Evolutionary conservation across 37 sponge, comb jelly and placozoan species (phyloP), one percentile per base, ranked within the genome.

Genomic region (Chondrilla cf. caribensis): DNA sequence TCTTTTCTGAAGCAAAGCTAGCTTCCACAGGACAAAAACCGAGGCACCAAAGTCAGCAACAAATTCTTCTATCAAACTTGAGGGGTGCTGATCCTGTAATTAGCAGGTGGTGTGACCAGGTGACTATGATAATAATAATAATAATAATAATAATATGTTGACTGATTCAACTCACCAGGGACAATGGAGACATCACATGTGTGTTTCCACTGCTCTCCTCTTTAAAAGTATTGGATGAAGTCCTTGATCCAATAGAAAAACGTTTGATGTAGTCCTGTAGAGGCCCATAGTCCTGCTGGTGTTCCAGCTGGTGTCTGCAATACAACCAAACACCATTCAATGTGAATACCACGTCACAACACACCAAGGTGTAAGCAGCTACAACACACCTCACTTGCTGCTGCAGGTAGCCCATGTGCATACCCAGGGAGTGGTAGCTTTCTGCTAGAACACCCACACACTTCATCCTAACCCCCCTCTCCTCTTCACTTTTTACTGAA

Each of bases 401-500:
- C 54, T 84, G 84, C 21, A 96, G 86, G 76, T 89, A 93, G 36
- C 88, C 91, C 83, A 84, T 86, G 87, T 99, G 99, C 3, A 76
- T 70, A 80, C 84, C 91, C 32, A 99, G 86, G 71, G 83, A 60
- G 22, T 70, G 71, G 78, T 90, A 94, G 54, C 83, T 78, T 42
- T 81, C 71, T 31, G 88, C 81, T 40, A 99, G 79, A 54, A 99
- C 85, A 1, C 99, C 99, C 9, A 99, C 95, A 32, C 88, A 85
- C 85, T 92, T 96, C 99, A 99, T 99, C 19, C 99, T 83, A 5
- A 89, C 99, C 0, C 97, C 97, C 57, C 99, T 83, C 85, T 99
- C 99, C 51, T 84, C 90, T 36, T 78, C 83, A 51, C 83, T 92
- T 54, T 65, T 84, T 38, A 99, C 91, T 67, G 91, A 67, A 15